phyloP scores from a whole-genome alignment of 2,797 vertebrate species.

The Falco novaeseelandiae region DNA sequence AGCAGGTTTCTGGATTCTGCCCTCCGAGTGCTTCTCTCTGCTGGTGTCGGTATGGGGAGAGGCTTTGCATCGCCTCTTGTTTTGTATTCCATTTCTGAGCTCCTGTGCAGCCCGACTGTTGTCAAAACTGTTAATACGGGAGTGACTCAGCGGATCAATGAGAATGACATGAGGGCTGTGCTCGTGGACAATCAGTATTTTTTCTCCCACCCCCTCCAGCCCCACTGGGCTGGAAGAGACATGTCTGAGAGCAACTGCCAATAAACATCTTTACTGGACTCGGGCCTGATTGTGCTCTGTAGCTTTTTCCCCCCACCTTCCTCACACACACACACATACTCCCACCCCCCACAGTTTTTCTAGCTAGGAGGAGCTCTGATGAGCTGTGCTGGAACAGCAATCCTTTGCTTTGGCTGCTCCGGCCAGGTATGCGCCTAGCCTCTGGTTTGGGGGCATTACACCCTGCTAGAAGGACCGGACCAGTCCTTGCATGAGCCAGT shows the following conservation, averaged over 20 bases:
- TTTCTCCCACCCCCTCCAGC: not conserved
- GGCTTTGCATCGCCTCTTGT: not conserved
- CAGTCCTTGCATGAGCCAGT: fast-evolving
- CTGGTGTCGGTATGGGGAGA: not conserved
- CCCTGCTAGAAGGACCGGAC: not conserved
- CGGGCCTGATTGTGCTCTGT: not conserved
- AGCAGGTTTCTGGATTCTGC: slow-evolving; percentile 14
- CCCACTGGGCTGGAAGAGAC: slow-evolving; percentile 29
- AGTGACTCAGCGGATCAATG: slow-evolving; percentile 72
- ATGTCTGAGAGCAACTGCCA: slow-evolving; percentile 21
- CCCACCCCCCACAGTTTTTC: not conserved
- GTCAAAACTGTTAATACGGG: slow-evolving; percentile 44
- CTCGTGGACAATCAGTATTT: not conserved
- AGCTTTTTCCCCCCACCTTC: not conserved
- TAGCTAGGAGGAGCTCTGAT: not conserved
- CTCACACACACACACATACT: not conserved
- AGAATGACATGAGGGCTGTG: slow-evolving; percentile 27
- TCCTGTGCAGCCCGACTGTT: slow-evolving; percentile 19
- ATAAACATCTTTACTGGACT: slow-evolving; percentile 30
- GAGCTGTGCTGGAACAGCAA: not conserved
- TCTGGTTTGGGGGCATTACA: fast-evolving
- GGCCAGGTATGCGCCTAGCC: not conserved
- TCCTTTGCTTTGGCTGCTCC: not conserved
- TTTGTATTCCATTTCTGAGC: slow-evolving; percentile 1
- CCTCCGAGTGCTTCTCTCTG: not conserved